A percentile compares a stretch with the other conserved stretches of the same genome.
phyloP scores from a whole-genome alignment of 2,113 vertebrate genomes.

The Anguilla japonica region DNA sequence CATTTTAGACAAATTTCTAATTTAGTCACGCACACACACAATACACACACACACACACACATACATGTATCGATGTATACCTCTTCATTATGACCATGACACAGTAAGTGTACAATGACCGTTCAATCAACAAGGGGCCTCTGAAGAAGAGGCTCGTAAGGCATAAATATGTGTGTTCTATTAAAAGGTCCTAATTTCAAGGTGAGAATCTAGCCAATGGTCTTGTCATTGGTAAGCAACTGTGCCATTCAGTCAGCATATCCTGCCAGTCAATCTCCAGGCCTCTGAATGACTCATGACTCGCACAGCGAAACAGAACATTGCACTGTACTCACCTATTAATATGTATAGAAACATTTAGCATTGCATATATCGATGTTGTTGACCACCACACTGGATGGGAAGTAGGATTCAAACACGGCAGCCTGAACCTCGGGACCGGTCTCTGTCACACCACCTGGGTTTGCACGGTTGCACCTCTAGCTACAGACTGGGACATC shows the following conservation, averaged over 20 bases:
- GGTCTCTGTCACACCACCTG: constrained; percentile 5
- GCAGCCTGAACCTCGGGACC: not conserved
- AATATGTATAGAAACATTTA: not conserved
- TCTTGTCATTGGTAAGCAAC: constrained; percentile 20
- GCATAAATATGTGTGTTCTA: constrained; percentile 1
- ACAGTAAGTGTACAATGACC: not conserved
- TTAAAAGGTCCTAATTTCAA: not conserved
- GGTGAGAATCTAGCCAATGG: not conserved
- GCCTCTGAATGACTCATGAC: not conserved
- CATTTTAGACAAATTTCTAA: too few relatives aligned
- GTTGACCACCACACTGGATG: not conserved
- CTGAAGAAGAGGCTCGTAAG: not conserved
- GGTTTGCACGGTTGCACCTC: not conserved
- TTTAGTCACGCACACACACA: too few relatives aligned
- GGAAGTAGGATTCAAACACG: not conserved
- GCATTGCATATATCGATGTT: not conserved
- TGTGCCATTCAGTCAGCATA: not conserved
- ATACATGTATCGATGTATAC: too few relatives aligned
- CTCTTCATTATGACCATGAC: too few relatives aligned
- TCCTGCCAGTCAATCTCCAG: not conserved
- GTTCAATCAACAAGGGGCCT: not conserved
- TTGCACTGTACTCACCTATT: not conserved
- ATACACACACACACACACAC: too few relatives aligned
- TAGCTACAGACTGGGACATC: constrained; percentile 2
- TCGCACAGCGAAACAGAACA: not conserved